Evolutionary conservation across 2,113 vertebrate genomes (phyloP).

Genomic region (Gymnobelideus leadbeateri): DNA sequence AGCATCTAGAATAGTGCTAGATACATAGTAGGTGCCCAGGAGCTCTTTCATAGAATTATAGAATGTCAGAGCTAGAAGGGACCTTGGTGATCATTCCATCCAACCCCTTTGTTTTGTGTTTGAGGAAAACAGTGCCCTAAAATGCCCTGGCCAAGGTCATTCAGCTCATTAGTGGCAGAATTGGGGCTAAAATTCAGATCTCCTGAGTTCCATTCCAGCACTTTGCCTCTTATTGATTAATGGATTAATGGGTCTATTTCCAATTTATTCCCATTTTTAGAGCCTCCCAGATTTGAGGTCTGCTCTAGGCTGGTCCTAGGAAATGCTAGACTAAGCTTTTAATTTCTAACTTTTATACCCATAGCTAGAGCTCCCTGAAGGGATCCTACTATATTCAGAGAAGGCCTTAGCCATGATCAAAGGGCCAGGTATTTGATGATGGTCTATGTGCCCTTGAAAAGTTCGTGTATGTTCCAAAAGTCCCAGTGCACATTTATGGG

Average conservation of each 20-base stretch:
- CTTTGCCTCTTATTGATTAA: neutral
- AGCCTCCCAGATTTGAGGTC: neutral
- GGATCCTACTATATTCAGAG: neutral
- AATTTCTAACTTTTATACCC: neutral
- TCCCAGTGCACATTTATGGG: neutral
- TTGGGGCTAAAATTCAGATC: neutral
- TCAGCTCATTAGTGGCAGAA: neutral
- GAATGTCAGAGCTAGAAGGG: neutral
- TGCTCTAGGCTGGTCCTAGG: neutral
- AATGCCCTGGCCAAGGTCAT: neutral
- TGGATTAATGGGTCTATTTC: neutral
- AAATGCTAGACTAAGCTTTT: neutral
- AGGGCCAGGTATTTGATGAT: accelerated
- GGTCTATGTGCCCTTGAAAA: accelerated
- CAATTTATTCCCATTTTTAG: neutral
- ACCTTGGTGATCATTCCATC: neutral
- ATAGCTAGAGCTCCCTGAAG: neutral
- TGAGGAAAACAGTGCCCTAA: neutral
- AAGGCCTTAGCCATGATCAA: accelerated
- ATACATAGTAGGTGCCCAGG: neutral
- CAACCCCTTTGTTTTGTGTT: neutral
- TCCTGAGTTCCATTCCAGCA: neutral
- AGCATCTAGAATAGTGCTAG: neutral
- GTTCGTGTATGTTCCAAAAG: accelerated
- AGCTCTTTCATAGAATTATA: neutral